phyloP scores from a whole-genome alignment of 2,888 invertebrate species.

The Steromphala cineraria region DNA sequence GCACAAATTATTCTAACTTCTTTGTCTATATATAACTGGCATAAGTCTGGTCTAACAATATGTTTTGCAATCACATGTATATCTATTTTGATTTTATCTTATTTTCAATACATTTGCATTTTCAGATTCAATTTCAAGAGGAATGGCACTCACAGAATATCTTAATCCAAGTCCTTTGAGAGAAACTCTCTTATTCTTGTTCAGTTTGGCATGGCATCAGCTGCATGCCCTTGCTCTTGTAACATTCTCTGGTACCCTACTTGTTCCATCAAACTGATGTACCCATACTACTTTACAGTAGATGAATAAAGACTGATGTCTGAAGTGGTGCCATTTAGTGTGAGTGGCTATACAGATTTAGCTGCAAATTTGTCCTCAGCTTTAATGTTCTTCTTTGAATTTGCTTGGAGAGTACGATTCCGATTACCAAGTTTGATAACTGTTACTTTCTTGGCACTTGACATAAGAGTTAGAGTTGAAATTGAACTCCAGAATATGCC shows the following conservation, averaged over 20 bases:
- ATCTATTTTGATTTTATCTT: background rate
- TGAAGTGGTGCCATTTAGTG: conserved; percentile 1
- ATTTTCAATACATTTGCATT: background rate
- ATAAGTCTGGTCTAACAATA: too few species aligned
- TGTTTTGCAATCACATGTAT: background rate
- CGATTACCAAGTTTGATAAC: conserved; percentile 80
- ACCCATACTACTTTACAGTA: background rate
- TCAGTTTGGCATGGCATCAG: conserved; percentile 25
- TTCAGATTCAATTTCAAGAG: background rate
- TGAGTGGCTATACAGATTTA: conserved; percentile 34
- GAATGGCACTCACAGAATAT: background rate
- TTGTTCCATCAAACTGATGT: background rate
- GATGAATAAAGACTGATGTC: conserved; percentile 20
- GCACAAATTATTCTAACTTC: too few species aligned
- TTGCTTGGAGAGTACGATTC: conserved; percentile 84
- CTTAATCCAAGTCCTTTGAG: background rate
- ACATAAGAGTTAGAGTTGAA: conserved; percentile 56
- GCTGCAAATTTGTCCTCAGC: conserved; percentile 41
- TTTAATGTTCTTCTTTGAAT: conserved; percentile 82
- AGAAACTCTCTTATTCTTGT: conserved; percentile 31
- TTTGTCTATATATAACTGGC: too few species aligned
- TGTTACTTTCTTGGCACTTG: conserved; percentile 52
- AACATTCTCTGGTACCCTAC: background rate
- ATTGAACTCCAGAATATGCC: conserved; percentile 43
- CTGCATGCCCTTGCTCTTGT: conserved; percentile 20